Evolutionary conservation across 2,797 vertebrate genomes (phyloP), one percentile per base, ranked within the genome.

Genomic region (Oryzias dopingdopingensis): DNA sequence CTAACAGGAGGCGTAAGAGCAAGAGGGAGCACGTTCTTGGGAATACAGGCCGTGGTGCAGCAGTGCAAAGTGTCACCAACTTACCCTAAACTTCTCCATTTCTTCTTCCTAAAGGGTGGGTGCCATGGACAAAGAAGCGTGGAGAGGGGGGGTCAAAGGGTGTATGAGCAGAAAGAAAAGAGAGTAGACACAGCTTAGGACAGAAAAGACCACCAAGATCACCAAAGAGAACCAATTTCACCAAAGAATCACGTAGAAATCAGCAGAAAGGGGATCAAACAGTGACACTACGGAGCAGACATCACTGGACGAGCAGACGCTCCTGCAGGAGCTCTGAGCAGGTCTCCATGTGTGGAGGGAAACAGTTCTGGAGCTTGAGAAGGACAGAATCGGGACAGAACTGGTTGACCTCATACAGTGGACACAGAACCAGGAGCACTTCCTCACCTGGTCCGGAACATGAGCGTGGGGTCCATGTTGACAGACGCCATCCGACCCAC

Each of bases 51-150:
- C 10, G 58, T 8, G 50, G 85, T 88, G 80, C 72, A 86, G 70
- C 73, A 84, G 80, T 60, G 72, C 82, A 84, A 74, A 72, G 77
- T 70, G 69, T 91, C 90, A 90, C 91, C 90, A 76, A 99, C 96
- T 99, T 95, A 99, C 97, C 96, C 97, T 91, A 99, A 90, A 93
- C 97, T 99, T 88, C 96, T 94, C 97, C 97, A 99, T 70, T 99
- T 99, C 96, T 98, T 99, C 96, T 99, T 99, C 95, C 97, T 99
- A 94, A 83, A 95, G 94, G 90, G 92, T 71, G 59, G 93, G 90
- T 93, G 93, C 95, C 95, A 93, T 90, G 93, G 93, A 94, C 86
- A 94, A 89, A 94, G 93, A 95, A 92, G 95, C 92, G 88, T 77
- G 93, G 91, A 14, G 15, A n/a, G 17, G 16, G n/a, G 90, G 92